These are phyloP conservation scores for Gymnothorax reevesii DNA, from an alignment of 2,797 vertebrate species.

Conservation along the genomic window DNA sequence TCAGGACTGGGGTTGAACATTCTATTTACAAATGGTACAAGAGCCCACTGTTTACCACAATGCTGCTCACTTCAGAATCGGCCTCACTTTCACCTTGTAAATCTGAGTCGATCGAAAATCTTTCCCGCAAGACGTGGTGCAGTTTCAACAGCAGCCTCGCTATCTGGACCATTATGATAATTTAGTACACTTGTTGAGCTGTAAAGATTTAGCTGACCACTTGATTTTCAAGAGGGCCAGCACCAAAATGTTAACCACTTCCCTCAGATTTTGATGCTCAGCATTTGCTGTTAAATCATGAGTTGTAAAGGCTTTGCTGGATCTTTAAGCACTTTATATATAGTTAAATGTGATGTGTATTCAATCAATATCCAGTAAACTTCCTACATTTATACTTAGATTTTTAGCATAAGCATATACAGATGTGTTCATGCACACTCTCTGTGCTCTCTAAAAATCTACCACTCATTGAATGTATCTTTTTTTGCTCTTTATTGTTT, in stretches of 20 bases:
- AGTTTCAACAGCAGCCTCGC: too few species aligned
- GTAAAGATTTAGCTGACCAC: too few species aligned
- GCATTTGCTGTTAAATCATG: conserved; percentile 12
- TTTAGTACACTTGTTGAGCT: too few species aligned
- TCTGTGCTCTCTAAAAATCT: neutral
- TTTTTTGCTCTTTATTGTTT: neutral
- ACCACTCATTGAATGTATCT: neutral
- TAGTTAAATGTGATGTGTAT: conserved; percentile 22
- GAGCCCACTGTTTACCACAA: too few species aligned
- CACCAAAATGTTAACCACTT: neutral
- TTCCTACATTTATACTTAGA: neutral
- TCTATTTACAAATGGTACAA: too few species aligned
- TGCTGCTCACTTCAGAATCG: too few species aligned
- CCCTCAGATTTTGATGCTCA: conserved; percentile 25
- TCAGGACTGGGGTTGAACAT: too few species aligned
- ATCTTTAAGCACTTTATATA: conserved; percentile 9
- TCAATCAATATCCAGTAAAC: neutral
- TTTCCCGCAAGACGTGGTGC: too few species aligned
- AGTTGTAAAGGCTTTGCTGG: neutral
- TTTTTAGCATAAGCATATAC: neutral
- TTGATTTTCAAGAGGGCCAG: too few species aligned
- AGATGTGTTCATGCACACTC: neutral
- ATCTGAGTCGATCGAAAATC: too few species aligned
- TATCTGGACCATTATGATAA: too few species aligned
- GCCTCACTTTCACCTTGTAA: too few species aligned